Conservation (phyloP, 2,888 invertebrate species). For the Panopea generosa region DNA sequence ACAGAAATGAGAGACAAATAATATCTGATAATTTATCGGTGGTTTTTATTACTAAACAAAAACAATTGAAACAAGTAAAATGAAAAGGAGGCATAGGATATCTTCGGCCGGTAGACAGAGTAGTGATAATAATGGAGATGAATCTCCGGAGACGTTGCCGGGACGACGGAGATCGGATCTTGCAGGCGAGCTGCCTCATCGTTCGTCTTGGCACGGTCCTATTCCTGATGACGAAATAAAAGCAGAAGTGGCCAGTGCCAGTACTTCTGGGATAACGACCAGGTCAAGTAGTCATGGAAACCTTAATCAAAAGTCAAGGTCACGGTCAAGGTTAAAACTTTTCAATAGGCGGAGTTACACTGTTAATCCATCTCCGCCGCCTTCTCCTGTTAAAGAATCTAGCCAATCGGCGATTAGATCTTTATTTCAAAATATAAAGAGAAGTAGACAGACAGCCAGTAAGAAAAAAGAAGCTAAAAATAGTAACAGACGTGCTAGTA, state of each 20-base stretch:
- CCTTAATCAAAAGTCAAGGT: constrained; percentile 31
- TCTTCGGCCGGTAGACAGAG: constrained; percentile 16
- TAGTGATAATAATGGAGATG: constrained; percentile 13
- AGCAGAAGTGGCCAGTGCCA: constrained; percentile 16
- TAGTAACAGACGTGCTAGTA: neutral
- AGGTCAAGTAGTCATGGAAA: constrained; percentile 45
- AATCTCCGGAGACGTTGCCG: neutral
- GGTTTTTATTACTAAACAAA: neutral
- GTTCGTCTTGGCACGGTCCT: constrained; percentile 62
- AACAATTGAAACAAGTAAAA: constrained; percentile 2
- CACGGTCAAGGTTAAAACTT: constrained; percentile 42
- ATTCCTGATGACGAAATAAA: constrained; percentile 5
- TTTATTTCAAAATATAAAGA: constrained; percentile 58
- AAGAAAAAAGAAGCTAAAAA: constrained; percentile 9
- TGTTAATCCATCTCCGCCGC: constrained; percentile 32
- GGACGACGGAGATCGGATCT: constrained; percentile 9
- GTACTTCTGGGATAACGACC: constrained; percentile 32
- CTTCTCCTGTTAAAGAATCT: constrained; percentile 47
- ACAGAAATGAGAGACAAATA: too few species aligned
- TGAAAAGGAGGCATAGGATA: constrained; percentile 30
- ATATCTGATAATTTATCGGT: too few species aligned
- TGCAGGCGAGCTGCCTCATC: constrained; percentile 8
- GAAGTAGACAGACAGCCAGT: constrained; percentile 18
- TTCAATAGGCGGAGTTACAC: constrained; percentile 57
- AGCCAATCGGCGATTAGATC: constrained; percentile 45